Evolutionary conservation across 2,113 vertebrate species (phyloP).

Genomic region (human): GRCh38 chr16:18146001-18146500

Average conservation of each 20-base stretch:
- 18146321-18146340: background rate
- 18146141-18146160: background rate
- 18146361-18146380: background rate
- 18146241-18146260: background rate
- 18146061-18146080: background rate
- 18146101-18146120: background rate
- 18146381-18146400: background rate
- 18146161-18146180: background rate
- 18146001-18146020: too few species aligned
- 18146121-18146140: background rate
- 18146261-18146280: background rate
- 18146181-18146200: background rate
- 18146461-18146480: background rate
- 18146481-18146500: slow-evolving; percentile 32
- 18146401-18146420: background rate
- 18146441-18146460: background rate
- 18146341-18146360: background rate
- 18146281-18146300: background rate
- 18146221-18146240: background rate
- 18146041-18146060: background rate
- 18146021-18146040: background rate
- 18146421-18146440: background rate
- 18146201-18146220: background rate
- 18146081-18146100: background rate
- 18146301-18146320: background rate